These are phyloP conservation scores for Tenthredo amoena DNA, from an alignment of 2,888 invertebrate species.

Conservation along the genomic window DNA sequence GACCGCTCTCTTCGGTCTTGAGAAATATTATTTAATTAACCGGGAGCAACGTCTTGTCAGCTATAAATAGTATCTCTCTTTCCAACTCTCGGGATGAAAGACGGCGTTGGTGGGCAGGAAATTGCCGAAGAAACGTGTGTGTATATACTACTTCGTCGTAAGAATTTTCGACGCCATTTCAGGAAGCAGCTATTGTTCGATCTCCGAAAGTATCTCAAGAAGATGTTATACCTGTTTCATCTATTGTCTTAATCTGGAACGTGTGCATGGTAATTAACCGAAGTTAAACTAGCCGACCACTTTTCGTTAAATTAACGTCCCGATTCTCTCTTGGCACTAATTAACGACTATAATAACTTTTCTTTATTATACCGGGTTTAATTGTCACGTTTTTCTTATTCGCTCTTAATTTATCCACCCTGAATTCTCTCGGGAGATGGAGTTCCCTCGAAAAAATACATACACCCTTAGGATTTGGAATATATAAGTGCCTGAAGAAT, in stretches of 20 bases:
- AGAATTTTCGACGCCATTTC: background rate
- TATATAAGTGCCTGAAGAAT: background rate
- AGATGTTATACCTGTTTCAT: background rate
- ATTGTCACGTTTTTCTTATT: slow-evolving; percentile 56
- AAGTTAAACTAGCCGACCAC: background rate
- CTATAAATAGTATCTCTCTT: slow-evolving; percentile 37
- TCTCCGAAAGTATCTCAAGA: background rate
- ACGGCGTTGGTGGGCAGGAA: slow-evolving; percentile 7
- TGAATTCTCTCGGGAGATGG: background rate
- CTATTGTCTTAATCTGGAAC: background rate
- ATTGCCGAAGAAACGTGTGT: slow-evolving; percentile 23
- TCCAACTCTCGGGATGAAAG: slow-evolving; percentile 7
- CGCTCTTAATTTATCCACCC: slow-evolving; percentile 31
- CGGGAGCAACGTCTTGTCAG: slow-evolving; percentile 57
- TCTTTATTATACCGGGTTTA: slow-evolving; percentile 35
- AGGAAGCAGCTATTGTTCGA: background rate
- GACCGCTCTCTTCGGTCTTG: slow-evolving; percentile 53
- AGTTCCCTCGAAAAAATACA: background rate
- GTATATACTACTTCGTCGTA: background rate
- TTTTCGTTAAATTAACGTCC: background rate
- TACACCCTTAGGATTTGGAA: slow-evolving; percentile 25
- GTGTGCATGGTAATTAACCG: background rate
- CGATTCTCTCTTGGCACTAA: slow-evolving; percentile 37
- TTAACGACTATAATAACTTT: slow-evolving; percentile 47
- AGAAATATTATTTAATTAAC: slow-evolving; percentile 78